Conservation (phyloP, 2,888 invertebrate genomes). For the Troglohyphantes excavatus region DNA sequence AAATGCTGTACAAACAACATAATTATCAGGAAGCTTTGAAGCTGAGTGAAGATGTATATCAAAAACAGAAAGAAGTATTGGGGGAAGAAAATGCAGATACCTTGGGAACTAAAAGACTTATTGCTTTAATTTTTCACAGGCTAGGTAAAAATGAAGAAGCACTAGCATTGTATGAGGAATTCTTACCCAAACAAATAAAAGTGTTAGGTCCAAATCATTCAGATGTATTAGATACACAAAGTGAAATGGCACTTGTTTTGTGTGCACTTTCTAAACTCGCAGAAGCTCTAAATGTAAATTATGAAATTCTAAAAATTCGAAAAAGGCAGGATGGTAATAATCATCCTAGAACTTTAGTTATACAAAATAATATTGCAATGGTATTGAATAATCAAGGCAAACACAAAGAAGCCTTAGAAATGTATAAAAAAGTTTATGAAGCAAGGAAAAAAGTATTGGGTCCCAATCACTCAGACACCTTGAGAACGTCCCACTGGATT, state of each 20-base stretch:
- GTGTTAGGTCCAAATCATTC: neutral
- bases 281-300: neutral
- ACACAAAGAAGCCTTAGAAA: constrained; percentile 31
- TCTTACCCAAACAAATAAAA: neutral
- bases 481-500: neutral
- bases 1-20: constrained; percentile 1
- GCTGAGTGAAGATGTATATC: constrained; percentile 5
- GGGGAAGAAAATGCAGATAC: neutral
- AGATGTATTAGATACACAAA: neutral
- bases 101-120: neutral
- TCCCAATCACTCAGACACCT: constrained; percentile 7
- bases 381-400: neutral
- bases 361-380: neutral
- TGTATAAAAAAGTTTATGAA: constrained; percentile 16
- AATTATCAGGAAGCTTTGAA: constrained; percentile 33
- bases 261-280: neutral
- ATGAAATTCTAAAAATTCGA: neutral
- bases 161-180: constrained; percentile 9
- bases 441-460: constrained; percentile 29
- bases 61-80: neutral
- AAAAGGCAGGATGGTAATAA: neutral
- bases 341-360: neutral
- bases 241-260: constrained; percentile 11
- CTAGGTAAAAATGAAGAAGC: constrained; percentile 2
- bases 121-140: neutral